Conservation (phyloP, 2,888 invertebrate species). For the Drosophila falleni region DNA sequence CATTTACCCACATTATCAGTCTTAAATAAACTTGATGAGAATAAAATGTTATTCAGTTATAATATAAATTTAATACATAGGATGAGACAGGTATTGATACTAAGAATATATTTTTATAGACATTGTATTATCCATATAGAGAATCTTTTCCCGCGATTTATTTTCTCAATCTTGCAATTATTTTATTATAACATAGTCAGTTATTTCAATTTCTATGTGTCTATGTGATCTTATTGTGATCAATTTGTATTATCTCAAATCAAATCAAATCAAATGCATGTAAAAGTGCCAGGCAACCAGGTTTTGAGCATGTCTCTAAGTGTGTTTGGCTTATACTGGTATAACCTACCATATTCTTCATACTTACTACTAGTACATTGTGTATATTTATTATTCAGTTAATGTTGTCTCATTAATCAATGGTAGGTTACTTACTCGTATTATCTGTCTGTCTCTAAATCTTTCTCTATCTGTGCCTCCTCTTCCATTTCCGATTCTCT, state of each 20-base stretch:
- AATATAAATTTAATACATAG: not conserved
- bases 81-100: not conserved
- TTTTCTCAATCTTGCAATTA: not conserved
- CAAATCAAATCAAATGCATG: constrained; percentile 21
- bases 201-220: not conserved
- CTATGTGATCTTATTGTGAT: not conserved
- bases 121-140: not conserved
- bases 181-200: not conserved
- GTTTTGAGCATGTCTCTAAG: constrained; percentile 28
- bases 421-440: constrained; percentile 1
- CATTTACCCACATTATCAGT: not conserved
- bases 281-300: constrained; percentile 5
- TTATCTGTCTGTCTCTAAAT: constrained; percentile 10
- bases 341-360: constrained; percentile 10
- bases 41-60: not conserved
- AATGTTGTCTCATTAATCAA: constrained; percentile 10
- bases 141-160: not conserved
- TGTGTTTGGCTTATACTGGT: constrained; percentile 15
- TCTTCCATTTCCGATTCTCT: constrained; percentile 7
- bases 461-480: constrained; percentile 12
- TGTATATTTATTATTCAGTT: constrained; percentile 1
- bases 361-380: not conserved
- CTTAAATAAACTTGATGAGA: not conserved
- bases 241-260: constrained; percentile 6
- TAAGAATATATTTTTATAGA: not conserved